A percentile compares a stretch with the other conserved stretches of the same genome.
Evolutionary conservation across 2,888 invertebrate species (phyloP).

Genomic region (Syrphus vitripennis): DNA sequence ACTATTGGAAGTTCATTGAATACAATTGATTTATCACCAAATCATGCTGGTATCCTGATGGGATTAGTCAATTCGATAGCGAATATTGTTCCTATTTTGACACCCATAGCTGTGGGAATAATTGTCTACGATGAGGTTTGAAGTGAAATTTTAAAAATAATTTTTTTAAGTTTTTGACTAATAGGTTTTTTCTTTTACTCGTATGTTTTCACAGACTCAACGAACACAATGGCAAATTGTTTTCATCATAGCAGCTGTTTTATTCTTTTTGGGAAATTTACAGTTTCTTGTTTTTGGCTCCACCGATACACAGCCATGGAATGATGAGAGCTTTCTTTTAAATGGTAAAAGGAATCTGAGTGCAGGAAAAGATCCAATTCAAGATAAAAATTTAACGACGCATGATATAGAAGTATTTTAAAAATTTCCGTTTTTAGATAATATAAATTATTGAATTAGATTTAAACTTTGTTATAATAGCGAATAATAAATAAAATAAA

Average conservation of each 20-base stretch:
- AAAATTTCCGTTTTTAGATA: not conserved
- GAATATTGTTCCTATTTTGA: constrained; percentile 84
- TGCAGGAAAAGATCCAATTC: constrained; percentile 70
- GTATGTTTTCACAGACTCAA: constrained; percentile 82
- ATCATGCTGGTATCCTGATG: constrained; percentile 85
- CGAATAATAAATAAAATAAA: too few relatives aligned
- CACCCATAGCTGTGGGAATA: constrained; percentile 82
- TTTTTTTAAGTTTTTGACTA: not conserved
- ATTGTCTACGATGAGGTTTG: constrained; percentile 79
- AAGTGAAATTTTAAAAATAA: constrained; percentile 64
- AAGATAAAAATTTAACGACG: not conserved
- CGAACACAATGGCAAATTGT: constrained; percentile 85
- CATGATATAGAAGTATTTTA: not conserved
- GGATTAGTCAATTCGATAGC: constrained; percentile 84
- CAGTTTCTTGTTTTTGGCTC: constrained; percentile 86
- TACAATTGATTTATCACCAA: constrained; percentile 85
- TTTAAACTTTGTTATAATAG: not conserved
- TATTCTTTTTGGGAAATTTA: constrained; percentile 86
- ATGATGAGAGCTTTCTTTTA: constrained; percentile 80
- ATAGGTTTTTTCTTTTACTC: constrained; percentile 69
- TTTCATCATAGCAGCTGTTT: constrained; percentile 85
- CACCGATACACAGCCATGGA: constrained; percentile 85
- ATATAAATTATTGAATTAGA: too few relatives aligned
- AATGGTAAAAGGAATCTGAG: not conserved
- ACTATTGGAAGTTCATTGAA: constrained; percentile 81